A percentile compares a stretch with the other conserved stretches of the same genome.
phyloP scores from a whole-genome alignment of 2,888 invertebrate genomes.

The Drosophila histrio region DNA sequence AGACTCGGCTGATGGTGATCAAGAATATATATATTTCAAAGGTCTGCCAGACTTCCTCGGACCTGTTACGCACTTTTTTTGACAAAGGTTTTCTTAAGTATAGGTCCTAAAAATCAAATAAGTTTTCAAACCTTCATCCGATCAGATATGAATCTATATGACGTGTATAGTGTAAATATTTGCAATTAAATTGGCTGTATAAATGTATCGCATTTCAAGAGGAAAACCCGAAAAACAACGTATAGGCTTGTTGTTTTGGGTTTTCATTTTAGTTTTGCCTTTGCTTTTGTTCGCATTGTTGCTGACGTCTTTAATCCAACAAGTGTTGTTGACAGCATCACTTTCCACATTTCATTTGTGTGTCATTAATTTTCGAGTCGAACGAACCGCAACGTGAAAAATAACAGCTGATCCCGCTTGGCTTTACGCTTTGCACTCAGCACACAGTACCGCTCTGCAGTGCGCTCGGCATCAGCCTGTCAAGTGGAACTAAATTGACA shows the following conservation, averaged over 20 bases:
- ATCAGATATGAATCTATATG: too few relatives aligned
- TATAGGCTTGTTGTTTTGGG: background rate
- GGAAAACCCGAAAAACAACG: background rate
- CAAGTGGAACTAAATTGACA: constrained; percentile 74
- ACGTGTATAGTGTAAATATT: too few relatives aligned
- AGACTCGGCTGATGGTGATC: too few relatives aligned
- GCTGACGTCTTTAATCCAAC: constrained; percentile 55
- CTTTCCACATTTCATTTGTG: constrained; percentile 70
- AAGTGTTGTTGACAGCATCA: constrained; percentile 78
- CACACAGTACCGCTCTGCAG: background rate
- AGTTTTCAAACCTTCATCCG: too few relatives aligned
- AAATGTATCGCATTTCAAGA: background rate
- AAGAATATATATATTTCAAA: too few relatives aligned
- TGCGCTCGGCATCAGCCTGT: constrained; percentile 39
- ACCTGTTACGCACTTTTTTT: too few relatives aligned
- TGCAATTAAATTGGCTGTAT: background rate
- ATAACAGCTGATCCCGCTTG: constrained; percentile 72
- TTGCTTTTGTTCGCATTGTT: constrained; percentile 13
- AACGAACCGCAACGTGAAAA: constrained; percentile 68
- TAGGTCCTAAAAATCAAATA: too few relatives aligned
- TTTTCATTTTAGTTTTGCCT: background rate
- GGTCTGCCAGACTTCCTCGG: too few relatives aligned
- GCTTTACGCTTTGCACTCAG: constrained; percentile 36
- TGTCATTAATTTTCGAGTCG: constrained; percentile 73
- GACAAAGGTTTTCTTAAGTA: too few relatives aligned